Conservation (phyloP, 2,888 invertebrate species). For the Drosophila mercatorum region DNA sequence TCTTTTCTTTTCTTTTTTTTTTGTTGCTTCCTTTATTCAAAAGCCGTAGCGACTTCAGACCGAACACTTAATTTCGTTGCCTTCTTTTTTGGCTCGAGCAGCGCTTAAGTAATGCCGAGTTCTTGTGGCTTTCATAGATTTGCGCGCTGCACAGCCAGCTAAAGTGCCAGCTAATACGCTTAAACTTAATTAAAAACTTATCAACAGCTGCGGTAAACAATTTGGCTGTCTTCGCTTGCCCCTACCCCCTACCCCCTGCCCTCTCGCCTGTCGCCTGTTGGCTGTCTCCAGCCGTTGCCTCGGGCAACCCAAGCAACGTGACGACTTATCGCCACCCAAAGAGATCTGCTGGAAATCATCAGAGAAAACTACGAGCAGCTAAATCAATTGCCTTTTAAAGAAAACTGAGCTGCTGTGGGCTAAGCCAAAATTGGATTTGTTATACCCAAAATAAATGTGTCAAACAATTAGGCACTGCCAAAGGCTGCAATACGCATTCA, state of each 20-base stretch:
- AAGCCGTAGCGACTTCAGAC: slow-evolving; percentile 20
- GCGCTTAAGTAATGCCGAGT: slow-evolving; percentile 33
- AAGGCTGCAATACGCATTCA: neutral
- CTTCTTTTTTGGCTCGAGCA: slow-evolving; percentile 12
- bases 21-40: slow-evolving; percentile 3
- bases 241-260: too few relatives aligned
- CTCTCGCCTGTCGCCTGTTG: neutral
- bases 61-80: slow-evolving; percentile 37
- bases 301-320: slow-evolving; percentile 28
- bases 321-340: slow-evolving; percentile 4
- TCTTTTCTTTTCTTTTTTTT: neutral
- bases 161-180: slow-evolving; percentile 71
- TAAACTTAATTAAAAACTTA: slow-evolving; percentile 76
- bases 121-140: slow-evolving; percentile 48
- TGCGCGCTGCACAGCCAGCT: slow-evolving; percentile 25
- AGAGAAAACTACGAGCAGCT: slow-evolving; percentile 24
- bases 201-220: slow-evolving; percentile 71
- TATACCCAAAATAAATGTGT: neutral
- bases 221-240: slow-evolving; percentile 37
- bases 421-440: slow-evolving; percentile 1
- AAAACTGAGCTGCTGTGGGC: neutral
- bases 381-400: slow-evolving; percentile 6
- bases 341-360: slow-evolving; percentile 2
- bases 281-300: slow-evolving; percentile 33
- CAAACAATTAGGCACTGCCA: slow-evolving; percentile 3